A percentile compares a stretch with the other conserved stretches of the same genome.
Conservation (phyloP, 2,113 vertebrate genomes). For the Tetraodon nigroviridis region DNA sequence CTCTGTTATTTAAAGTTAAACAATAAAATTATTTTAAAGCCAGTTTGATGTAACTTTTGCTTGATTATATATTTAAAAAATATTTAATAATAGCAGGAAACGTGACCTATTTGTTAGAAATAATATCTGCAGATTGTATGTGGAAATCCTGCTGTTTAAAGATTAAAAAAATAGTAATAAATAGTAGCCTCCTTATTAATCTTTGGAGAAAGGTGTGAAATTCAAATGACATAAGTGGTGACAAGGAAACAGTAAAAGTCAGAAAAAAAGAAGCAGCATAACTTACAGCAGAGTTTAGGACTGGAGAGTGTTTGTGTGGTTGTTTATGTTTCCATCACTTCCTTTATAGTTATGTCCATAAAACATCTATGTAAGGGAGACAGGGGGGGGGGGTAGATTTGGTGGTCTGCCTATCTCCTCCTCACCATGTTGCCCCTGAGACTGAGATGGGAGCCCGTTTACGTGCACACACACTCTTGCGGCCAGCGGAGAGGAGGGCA, state of each 20-base stretch:
- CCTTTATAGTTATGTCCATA: conserved; percentile 37
- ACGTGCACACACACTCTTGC: conserved; percentile 30
- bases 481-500: conserved; percentile 37
- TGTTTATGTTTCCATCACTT: conserved; percentile 32
- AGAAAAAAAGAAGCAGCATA: background rate
- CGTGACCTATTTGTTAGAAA: no score
- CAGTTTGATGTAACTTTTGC: background rate
- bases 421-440: conserved; percentile 57
- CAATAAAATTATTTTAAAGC: conserved; percentile 2
- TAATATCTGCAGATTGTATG: no score
- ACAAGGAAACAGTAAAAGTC: no score
- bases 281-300: background rate
- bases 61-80: background rate
- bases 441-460: conserved; percentile 37
- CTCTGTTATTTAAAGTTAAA: conserved; percentile 3
- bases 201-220: background rate
- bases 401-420: conserved; percentile 63
- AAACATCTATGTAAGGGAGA: conserved; percentile 24
- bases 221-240: conserved; percentile 1
- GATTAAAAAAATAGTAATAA: no score
- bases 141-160: no score
- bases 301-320: conserved; percentile 18
- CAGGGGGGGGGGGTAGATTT: conserved; percentile 29
- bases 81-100: no score
- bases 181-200: no score